phyloP scores from a whole-genome alignment of 2,888 invertebrate species.

The Eurytoma californica region DNA sequence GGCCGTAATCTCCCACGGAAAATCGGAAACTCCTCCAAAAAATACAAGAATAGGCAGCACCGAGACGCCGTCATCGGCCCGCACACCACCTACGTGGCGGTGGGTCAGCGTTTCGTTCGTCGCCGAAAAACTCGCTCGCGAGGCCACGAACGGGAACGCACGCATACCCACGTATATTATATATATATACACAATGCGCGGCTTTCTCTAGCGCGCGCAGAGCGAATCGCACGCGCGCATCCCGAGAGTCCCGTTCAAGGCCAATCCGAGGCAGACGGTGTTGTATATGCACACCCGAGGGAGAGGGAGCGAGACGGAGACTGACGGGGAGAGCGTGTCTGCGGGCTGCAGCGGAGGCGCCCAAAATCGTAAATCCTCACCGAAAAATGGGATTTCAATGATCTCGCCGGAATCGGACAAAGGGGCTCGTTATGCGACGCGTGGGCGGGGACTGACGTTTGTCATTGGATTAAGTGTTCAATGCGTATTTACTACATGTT shows the following conservation, averaged over 20 bases:
- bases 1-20: too few relatives aligned
- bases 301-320: neutral
- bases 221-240: conserved; percentile 28
- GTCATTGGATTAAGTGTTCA: too few relatives aligned
- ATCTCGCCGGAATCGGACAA: neutral
- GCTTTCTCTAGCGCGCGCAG: conserved; percentile 22
- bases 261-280: conserved; percentile 5
- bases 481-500: too few relatives aligned
- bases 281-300: neutral
- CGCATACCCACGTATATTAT: neutral
- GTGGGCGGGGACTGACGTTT: neutral
- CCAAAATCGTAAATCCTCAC: conserved; percentile 9
- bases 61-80: too few relatives aligned
- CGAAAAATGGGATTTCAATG: neutral
- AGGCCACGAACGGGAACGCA: neutral
- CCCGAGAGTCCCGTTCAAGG: conserved; percentile 49
- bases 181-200: neutral
- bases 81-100: too few relatives aligned
- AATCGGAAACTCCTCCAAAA: too few relatives aligned
- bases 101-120: too few relatives aligned
- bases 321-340: neutral
- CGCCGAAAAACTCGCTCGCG: too few relatives aligned
- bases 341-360: conserved; percentile 1
- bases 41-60: too few relatives aligned
- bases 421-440: neutral